Evolutionary conservation across 1,140 invertebrate species (phyloP).

Genomic region (Pararge aegeria): DNA sequence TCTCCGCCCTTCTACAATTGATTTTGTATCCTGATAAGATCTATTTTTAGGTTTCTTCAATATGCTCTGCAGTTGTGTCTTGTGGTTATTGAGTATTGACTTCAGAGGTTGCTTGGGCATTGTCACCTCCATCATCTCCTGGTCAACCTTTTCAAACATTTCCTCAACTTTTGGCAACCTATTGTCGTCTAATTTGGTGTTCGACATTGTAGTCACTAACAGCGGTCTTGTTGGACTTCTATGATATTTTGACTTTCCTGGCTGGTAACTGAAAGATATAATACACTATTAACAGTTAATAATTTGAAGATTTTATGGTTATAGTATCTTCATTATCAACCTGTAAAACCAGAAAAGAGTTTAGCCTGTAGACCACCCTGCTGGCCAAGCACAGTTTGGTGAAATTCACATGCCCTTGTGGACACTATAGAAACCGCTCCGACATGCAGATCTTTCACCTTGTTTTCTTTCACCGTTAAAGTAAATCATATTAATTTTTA

Average conservation of each 20-base stretch:
- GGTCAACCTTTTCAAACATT: conserved; percentile 65
- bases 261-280: conserved; percentile 52
- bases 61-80: conserved; percentile 61
- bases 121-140: conserved; percentile 66
- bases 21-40: conserved; percentile 50
- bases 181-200: conserved; percentile 62
- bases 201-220: conserved; percentile 60
- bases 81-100: conserved; percentile 73
- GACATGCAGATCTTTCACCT: too few species aligned
- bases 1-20: conserved; percentile 52
- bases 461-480: too few species aligned
- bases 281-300: neutral
- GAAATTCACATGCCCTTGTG: too few species aligned
- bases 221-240: conserved; percentile 65
- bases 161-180: conserved; percentile 72
- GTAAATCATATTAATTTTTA: too few species aligned
- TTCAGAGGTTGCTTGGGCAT: conserved; percentile 66
- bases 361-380: too few species aligned
- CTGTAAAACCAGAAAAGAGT: too few species aligned
- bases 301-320: too few species aligned
- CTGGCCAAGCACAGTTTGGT: too few species aligned
- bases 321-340: too few species aligned
- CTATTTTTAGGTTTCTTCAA: conserved; percentile 68
- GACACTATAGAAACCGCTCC: too few species aligned
- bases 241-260: conserved; percentile 61